phyloP scores from a whole-genome alignment of 1,140 invertebrate genomes.

The Teleopsis dalmanni region DNA sequence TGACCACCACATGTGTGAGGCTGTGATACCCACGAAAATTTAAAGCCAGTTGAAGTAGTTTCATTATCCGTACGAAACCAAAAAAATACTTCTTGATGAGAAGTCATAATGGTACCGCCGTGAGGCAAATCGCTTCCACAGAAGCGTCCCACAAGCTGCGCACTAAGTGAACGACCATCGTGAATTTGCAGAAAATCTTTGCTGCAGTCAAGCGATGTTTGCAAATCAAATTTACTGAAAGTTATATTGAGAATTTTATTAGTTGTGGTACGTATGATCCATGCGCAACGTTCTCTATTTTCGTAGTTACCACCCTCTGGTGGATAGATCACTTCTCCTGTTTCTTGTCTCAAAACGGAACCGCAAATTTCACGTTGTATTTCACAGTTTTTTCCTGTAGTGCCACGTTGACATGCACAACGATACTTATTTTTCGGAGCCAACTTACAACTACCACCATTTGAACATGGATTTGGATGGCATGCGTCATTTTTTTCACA shows the following conservation, averaged over 20 bases:
- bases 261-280: slow-evolving; percentile 58
- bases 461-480: slow-evolving; percentile 63
- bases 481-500: slow-evolving; percentile 55
- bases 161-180: slow-evolving; percentile 62
- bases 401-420: slow-evolving; percentile 49
- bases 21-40: slow-evolving; percentile 63
- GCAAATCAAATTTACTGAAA: slow-evolving; percentile 64
- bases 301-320: slow-evolving; percentile 51
- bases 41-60: slow-evolving; percentile 50
- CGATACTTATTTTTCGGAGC: slow-evolving; percentile 31
- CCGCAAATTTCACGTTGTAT: slow-evolving; percentile 29
- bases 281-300: slow-evolving; percentile 64
- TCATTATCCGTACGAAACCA: slow-evolving; percentile 67
- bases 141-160: slow-evolving; percentile 64
- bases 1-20: slow-evolving; percentile 62
- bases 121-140: slow-evolving; percentile 60
- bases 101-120: slow-evolving; percentile 57
- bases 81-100: slow-evolving; percentile 62
- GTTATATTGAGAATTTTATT: slow-evolving; percentile 69
- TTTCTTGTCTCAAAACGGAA: slow-evolving; percentile 48
- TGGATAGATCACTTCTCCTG: slow-evolving; percentile 22
- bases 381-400: slow-evolving; percentile 35
- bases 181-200: slow-evolving; percentile 69
- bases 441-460: slow-evolving; percentile 62
- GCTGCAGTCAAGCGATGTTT: slow-evolving; percentile 47